Conservation (phyloP, 2,113 vertebrate genomes). For the Telmatochromis sp. region DNA sequence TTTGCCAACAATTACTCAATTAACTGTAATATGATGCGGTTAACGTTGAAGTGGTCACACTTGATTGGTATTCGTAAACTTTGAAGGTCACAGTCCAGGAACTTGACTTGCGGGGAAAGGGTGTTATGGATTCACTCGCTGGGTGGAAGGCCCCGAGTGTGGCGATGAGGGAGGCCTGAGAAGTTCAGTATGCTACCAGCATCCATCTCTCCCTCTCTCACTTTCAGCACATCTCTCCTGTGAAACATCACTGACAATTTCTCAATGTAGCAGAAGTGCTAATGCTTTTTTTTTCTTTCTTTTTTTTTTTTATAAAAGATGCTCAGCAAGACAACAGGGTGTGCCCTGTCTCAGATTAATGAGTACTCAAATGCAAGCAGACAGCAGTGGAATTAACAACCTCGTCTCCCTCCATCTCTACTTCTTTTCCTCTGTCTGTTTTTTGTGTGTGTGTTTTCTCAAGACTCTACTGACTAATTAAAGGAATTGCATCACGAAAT, state of each 20-base stretch:
- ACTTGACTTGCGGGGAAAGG: constrained; percentile 10
- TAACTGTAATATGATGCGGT: constrained; percentile 23
- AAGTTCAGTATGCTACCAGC: constrained; percentile 53
- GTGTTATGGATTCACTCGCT: constrained; percentile 34
- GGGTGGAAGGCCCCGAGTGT: constrained; percentile 11
- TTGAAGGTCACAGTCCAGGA: constrained; percentile 50
- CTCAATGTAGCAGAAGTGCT: constrained; percentile 56
- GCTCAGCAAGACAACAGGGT: constrained; percentile 65
- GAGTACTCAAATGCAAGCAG: constrained; percentile 72
- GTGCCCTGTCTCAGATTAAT: constrained; percentile 68
- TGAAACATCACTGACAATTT: constrained; percentile 54
- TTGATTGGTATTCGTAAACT: constrained; percentile 30
- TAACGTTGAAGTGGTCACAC: constrained; percentile 5
- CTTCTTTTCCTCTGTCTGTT: neutral
- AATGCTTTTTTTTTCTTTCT: constrained; percentile 47
- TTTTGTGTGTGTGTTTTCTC: constrained; percentile 23
- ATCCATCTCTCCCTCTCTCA: constrained; percentile 25
- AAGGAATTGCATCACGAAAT: constrained; percentile 34
- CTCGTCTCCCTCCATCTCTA: constrained; percentile 38
- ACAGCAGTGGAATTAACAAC: constrained; percentile 74
- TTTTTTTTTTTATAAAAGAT: constrained; percentile 40
- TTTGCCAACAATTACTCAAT: constrained; percentile 42
- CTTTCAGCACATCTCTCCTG: constrained; percentile 17
- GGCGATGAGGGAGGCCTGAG: neutral
- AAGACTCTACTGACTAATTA: constrained; percentile 62